phyloP scores from a whole-genome alignment of 2,113 vertebrate species.

The Bubalus kerabau region DNA sequence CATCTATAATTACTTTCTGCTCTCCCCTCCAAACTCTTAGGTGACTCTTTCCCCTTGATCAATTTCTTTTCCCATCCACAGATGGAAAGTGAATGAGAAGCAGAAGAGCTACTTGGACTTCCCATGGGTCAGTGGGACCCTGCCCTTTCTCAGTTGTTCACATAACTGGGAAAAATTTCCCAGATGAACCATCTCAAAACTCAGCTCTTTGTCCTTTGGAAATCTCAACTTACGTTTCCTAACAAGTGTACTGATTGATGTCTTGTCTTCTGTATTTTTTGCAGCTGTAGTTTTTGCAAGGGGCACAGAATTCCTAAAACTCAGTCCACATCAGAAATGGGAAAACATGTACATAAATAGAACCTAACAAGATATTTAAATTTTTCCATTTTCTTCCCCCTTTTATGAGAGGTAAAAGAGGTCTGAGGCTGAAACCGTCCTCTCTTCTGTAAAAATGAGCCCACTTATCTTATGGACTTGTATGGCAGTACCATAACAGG shows the following conservation, averaged over 20 bases:
- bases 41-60: neutral
- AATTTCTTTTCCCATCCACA: neutral
- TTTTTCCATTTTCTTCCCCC: neutral
- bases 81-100: neutral
- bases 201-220: neutral
- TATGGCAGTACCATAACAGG: neutral
- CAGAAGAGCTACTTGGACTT: neutral
- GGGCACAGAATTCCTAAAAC: neutral
- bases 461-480: neutral
- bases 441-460: neutral
- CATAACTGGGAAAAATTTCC: neutral
- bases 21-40: neutral
- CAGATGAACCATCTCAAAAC: neutral
- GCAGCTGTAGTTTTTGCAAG: neutral
- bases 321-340: neutral
- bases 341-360: neutral
- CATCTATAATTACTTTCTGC: neutral
- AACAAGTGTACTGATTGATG: neutral
- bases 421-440: neutral
- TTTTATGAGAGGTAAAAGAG: neutral
- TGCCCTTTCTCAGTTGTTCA: neutral
- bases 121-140: neutral
- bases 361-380: neutral
- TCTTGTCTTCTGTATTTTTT: neutral
- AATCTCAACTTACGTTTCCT: neutral